These are phyloP conservation scores for Grallaria varia DNA, from an alignment of 2,113 vertebrate genomes.

Conservation along the genomic window DNA sequence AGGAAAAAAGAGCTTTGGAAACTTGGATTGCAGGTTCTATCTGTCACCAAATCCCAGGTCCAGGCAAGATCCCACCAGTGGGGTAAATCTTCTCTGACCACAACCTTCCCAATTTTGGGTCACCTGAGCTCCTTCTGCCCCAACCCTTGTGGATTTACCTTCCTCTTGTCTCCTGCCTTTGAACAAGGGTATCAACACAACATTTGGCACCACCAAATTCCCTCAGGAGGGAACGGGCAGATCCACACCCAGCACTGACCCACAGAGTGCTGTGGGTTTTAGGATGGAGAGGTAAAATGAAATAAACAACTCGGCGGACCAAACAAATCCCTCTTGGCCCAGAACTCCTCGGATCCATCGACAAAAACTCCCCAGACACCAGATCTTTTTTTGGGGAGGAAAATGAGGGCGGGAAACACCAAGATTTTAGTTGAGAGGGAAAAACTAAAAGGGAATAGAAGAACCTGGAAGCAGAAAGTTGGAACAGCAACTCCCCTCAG, in stretches of 20 bases:
- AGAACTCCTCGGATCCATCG: background rate
- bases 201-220: background rate
- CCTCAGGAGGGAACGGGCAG: background rate
- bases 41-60: background rate
- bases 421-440: background rate
- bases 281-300: background rate
- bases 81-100: background rate
- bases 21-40: background rate
- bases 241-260: background rate
- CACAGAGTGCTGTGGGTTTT: background rate
- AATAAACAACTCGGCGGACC: background rate
- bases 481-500: background rate
- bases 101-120: background rate
- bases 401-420: conserved; percentile 10
- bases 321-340: background rate
- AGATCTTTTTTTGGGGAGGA: conserved; percentile 18
- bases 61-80: background rate
- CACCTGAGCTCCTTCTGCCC: background rate
- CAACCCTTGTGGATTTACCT: background rate
- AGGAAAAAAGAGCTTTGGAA: background rate
- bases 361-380: background rate
- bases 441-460: background rate
- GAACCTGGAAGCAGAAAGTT: background rate
- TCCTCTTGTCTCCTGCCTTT: background rate
- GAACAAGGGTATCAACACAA: background rate